These are phyloP conservation scores for Calliopum simillimum DNA, from an alignment of 2,888 invertebrate species.

Conservation along the genomic window DNA sequence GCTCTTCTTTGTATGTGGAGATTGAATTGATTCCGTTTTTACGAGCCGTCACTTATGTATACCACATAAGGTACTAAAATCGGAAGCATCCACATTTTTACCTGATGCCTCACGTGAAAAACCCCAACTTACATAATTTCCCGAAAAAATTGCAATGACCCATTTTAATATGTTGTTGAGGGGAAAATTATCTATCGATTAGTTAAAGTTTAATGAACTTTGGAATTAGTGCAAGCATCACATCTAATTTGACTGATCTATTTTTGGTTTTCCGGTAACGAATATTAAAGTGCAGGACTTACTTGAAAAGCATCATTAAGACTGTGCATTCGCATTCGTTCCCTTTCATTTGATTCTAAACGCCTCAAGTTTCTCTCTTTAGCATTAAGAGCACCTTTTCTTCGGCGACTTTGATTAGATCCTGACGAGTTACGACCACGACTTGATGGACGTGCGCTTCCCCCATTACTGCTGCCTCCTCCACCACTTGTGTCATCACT, in stretches of 20 bases:
- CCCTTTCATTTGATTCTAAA: constrained; percentile 90
- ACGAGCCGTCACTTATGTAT: too few relatives aligned
- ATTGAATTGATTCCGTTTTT: too few relatives aligned
- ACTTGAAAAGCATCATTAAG: constrained; percentile 93
- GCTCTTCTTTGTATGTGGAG: too few relatives aligned
- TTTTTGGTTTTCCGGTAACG: not conserved
- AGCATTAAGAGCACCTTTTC: constrained; percentile 82
- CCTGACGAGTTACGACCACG: constrained; percentile 57
- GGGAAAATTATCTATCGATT: too few relatives aligned
- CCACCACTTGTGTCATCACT: constrained; percentile 67
- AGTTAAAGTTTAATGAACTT: too few relatives aligned
- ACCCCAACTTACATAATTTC: too few relatives aligned
- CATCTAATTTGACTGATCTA: not conserved
- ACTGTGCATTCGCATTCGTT: constrained; percentile 92
- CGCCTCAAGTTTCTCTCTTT: constrained; percentile 87
- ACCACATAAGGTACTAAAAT: too few relatives aligned
- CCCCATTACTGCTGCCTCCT: constrained; percentile 65
- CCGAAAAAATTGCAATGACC: too few relatives aligned
- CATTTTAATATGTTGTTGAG: too few relatives aligned
- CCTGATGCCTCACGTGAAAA: too few relatives aligned
- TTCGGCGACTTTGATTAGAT: constrained; percentile 69
- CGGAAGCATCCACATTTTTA: too few relatives aligned
- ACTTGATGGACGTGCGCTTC: constrained; percentile 59
- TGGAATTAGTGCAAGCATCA: too few relatives aligned
- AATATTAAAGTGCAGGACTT: constrained; percentile 43